phyloP scores from a whole-genome alignment of 1,140 invertebrate species.

The Tetragnatha versicolor region DNA sequence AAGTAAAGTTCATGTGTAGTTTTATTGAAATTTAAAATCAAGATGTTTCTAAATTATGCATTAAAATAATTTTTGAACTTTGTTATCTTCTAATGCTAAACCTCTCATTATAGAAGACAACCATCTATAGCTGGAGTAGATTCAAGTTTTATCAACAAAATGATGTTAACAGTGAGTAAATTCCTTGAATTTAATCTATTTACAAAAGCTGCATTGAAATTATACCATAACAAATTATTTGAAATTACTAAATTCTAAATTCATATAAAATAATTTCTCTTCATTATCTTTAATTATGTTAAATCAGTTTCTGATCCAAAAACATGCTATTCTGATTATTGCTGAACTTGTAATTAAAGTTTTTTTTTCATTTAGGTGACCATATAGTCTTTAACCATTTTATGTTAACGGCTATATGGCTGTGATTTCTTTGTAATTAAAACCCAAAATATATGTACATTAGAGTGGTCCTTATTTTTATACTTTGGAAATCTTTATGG shows the following conservation, averaged over 20 bases:
- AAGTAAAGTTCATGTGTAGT: background rate
- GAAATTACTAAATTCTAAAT: background rate
- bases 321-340: background rate
- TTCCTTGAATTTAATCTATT: background rate
- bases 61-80: background rate
- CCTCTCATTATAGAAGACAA: conserved; percentile 12
- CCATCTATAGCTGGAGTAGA: conserved; percentile 66
- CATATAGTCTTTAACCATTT: too few relatives aligned
- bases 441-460: too few relatives aligned
- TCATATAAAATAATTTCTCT: background rate
- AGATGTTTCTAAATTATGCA: background rate
- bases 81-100: background rate
- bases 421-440: too few relatives aligned
- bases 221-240: background rate
- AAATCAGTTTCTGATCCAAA: background rate
- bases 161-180: conserved; percentile 73
- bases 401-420: too few relatives aligned
- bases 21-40: background rate
- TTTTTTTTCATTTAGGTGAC: too few relatives aligned
- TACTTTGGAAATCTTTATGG: too few relatives aligned
- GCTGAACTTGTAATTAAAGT: background rate
- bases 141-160: conserved; percentile 88
- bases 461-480: too few relatives aligned
- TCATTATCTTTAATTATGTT: background rate
- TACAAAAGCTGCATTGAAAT: background rate